These are phyloP conservation scores for Odontamblyopus rebecca DNA, from an alignment of 2,797 vertebrate genomes.

Conservation along the genomic window DNA sequence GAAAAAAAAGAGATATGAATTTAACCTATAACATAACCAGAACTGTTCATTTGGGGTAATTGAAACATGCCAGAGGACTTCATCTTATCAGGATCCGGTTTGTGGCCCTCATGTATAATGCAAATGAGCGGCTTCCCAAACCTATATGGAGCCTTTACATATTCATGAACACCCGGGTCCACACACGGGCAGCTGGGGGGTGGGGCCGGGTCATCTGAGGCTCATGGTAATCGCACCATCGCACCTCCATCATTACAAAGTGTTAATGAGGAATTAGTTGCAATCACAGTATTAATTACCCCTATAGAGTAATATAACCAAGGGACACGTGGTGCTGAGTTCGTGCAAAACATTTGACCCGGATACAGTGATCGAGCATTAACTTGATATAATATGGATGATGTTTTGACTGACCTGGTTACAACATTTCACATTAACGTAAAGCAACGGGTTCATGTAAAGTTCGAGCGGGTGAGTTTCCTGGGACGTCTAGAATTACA, in stretches of 20 bases:
- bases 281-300: constrained; percentile 36
- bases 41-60: not conserved
- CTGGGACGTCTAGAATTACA: too few relatives aligned
- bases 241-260: constrained; percentile 37
- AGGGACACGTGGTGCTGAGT: constrained; percentile 8
- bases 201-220: constrained; percentile 32
- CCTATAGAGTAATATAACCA: constrained; percentile 20
- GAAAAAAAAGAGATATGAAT: not conserved
- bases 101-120: constrained; percentile 12
- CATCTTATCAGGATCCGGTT: not conserved
- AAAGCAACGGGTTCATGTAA: not conserved
- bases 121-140: not conserved
- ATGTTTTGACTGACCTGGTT: not conserved
- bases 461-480: not conserved
- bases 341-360: not conserved
- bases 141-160: not conserved
- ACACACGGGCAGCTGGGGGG: not conserved
- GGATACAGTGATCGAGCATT: not conserved
- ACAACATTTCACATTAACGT: not conserved
- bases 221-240: constrained; percentile 17
- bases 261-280: constrained; percentile 48
- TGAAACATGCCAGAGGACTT: not conserved
- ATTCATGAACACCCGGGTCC: not conserved
- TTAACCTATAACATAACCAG: too few relatives aligned
- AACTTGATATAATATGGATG: not conserved